These are phyloP conservation scores for Diplazon laetatorius DNA, from an alignment of 2,888 invertebrate genomes.

Conservation along the genomic window DNA sequence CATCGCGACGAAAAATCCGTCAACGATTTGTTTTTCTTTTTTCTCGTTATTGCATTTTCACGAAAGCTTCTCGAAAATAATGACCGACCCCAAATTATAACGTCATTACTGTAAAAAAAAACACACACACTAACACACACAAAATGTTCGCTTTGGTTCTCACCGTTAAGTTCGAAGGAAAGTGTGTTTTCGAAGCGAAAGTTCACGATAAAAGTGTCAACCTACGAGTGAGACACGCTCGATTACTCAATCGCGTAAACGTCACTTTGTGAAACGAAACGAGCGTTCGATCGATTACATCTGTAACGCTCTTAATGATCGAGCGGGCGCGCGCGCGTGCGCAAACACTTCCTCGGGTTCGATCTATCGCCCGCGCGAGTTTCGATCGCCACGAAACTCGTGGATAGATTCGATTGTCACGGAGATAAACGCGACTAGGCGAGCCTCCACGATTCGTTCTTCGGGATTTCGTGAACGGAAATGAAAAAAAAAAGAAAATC, in stretches of 20 bases:
- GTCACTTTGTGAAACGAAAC: slow-evolving; percentile 9
- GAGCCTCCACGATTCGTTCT: neutral
- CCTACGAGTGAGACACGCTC: slow-evolving; percentile 49
- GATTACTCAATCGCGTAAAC: slow-evolving; percentile 67
- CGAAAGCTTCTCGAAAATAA: too few relatives aligned
- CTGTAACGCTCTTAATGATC: slow-evolving; percentile 66
- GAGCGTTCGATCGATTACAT: slow-evolving; percentile 55
- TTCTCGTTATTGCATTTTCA: too few relatives aligned
- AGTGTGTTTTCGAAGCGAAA: slow-evolving; percentile 36
- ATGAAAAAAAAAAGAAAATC: too few relatives aligned
- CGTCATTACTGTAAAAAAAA: neutral
- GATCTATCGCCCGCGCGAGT: slow-evolving; percentile 27
- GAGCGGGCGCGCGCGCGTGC: slow-evolving; percentile 27
- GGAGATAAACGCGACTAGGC: neutral
- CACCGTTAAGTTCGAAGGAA: slow-evolving; percentile 4
- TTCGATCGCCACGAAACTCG: slow-evolving; percentile 48
- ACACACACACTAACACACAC: too few relatives aligned
- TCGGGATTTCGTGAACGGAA: neutral
- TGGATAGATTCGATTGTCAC: neutral
- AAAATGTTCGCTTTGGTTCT: neutral
- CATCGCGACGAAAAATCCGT: too few relatives aligned
- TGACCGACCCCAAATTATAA: neutral
- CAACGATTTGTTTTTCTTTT: too few relatives aligned
- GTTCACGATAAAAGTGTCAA: slow-evolving; percentile 47
- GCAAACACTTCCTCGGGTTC: slow-evolving; percentile 12